Evolutionary conservation across 2,113 vertebrate genomes (phyloP), one percentile per base, ranked within the genome.

Genomic region (Camelus dromedarius): DNA sequence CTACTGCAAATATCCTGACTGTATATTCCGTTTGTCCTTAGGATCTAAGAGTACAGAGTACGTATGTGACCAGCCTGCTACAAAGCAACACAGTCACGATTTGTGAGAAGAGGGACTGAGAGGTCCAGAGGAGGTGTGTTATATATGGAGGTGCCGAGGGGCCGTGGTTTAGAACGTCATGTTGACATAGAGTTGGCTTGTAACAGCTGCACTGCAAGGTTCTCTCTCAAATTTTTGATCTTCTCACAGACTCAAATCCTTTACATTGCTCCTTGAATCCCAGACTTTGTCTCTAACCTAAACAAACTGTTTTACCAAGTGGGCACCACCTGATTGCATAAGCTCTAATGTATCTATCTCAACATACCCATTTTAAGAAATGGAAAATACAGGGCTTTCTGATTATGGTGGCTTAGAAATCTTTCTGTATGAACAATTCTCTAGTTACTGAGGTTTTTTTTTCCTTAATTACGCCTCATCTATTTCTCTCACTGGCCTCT

Each of bases 321-420:
- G 4, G 6, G 7, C 3, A 58, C 1, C 30, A 30, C 32, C 3
- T 26, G 6, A 32, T 8, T 12, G 9, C 0, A 7, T 38, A 66
- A 32, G 1, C 3, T 79, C 32, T 28, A 64, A 2, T 35, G 3
- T n/a, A 46, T 46, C 0, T 26, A 70, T 52, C 64, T 67, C 0
- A 0, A 28, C 13, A 66, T 6, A 89, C 11, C 3, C 20, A 54
- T 62, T 50, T 11, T 19, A 11, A 94, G 32, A 93, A 72, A 8
- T 42, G 35, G 24, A 91, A 93, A 91, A 32, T 10, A 75, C 2
- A 35, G 9, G 18, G 0, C 8, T 28, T 82, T 62, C 50, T 48
- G 32, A 76, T 32, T 24, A 35, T 2, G 3, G 6, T 46, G 10
- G 28, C 13, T 72, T 81, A 54, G 42, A 86, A 94, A 72, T 83